Evolutionary conservation across 2,888 invertebrate genomes (phyloP).

Genomic region (Meta bourneti): DNA sequence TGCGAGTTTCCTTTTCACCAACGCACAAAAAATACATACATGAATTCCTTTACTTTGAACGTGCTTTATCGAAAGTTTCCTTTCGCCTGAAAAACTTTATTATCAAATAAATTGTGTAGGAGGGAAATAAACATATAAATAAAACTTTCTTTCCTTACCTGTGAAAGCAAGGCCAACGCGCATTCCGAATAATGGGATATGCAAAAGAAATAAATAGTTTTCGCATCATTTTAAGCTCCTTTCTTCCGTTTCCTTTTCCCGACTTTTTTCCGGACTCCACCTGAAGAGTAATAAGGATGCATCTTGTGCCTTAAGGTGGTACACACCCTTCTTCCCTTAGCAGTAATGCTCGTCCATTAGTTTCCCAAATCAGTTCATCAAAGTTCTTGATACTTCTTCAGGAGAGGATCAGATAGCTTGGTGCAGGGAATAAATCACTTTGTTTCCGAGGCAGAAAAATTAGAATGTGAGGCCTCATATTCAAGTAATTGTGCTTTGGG

Average conservation of each 20-base stretch:
- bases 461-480: neutral
- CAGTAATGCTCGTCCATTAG: constrained; percentile 59
- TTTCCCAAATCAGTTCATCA: constrained; percentile 65
- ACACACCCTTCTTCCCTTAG: neutral
- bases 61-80: constrained; percentile 51
- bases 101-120: constrained; percentile 55
- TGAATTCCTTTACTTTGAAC: constrained; percentile 39
- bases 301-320: constrained; percentile 7
- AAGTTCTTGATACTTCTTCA: constrained; percentile 60
- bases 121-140: constrained; percentile 32
- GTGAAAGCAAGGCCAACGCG: constrained; percentile 41
- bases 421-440: constrained; percentile 6
- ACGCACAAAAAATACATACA: constrained; percentile 19
- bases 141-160: constrained; percentile 51
- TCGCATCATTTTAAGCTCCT: constrained; percentile 58
- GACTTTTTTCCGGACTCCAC: constrained; percentile 29
- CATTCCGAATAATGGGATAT: constrained; percentile 62
- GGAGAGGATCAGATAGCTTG: neutral
- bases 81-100: constrained; percentile 45
- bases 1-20: constrained; percentile 2
- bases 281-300: constrained; percentile 34
- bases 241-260: constrained; percentile 36
- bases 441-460: neutral
- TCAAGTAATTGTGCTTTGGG: neutral
- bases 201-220: constrained; percentile 70